Base-by-base conservation (phyloP, 2,888 invertebrate species). In the Dendrolimus houi region DNA sequence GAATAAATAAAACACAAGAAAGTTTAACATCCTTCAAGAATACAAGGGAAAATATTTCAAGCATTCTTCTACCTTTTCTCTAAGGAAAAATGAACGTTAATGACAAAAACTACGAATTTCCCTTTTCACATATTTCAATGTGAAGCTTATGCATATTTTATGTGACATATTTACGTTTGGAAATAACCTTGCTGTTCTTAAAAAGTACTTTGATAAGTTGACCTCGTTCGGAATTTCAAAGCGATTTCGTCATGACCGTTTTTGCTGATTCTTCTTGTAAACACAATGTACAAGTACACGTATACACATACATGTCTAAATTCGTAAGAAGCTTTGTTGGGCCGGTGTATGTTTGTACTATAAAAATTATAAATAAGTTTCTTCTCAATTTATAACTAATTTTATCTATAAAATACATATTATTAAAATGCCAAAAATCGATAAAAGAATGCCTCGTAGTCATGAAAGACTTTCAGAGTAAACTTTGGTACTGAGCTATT, bases 11-110 rank as follows among this genome's bases (percentile, higher is more conserved):
- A 47, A 29, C 29, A 29, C 29, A 29, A 47, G 12, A 10, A 47
- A 47, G 47, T 47, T 47, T 9, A 7, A 12, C 3, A 1, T 47
- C 47, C 47, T 47, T 47, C 9, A 47, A 47, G 6, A 47, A 47
- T 47, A 7, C 7, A 47, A 47, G 12, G 12, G 47, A 47, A 47
- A 47, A 47, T 12, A 47, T 47, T 10, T 10, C 47, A 47, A 10
- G 2, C 9, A 47, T 10, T 14, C 14, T 47, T 12, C 7, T 7
- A 9, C 47, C 12, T 47, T 47, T 9, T 47, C 47, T 47, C 47
- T 6, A 47, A 47, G 47, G 69, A 47, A 65, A 54, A 54, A 47
- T 56, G 6, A 56, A 52, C 47, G 12, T 47, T 47, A 47, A 47
- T 47, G 47, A 10, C 12, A 47, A 47, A 47, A 47, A 47, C 47